Evolutionary conservation across 2,888 invertebrate species (phyloP), one percentile per base, ranked within the genome.

Genomic region (Xestia rhomboidea): DNA sequence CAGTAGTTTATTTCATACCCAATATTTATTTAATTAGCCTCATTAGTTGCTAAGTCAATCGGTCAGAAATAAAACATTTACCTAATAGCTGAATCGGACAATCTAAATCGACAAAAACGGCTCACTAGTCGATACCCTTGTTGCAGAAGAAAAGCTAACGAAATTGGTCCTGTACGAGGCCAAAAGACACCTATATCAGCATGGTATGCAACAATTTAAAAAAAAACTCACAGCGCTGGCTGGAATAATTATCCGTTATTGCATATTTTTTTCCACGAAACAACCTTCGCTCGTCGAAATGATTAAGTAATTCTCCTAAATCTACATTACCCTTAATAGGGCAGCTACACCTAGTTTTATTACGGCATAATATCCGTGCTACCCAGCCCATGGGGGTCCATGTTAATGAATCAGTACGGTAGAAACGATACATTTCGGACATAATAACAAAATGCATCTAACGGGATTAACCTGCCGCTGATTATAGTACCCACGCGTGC

Each of bases 381-480:
- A 73, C 73, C 76, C 49, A 72, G 30, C 79, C 77, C 68, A 13
- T 62, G n/a, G 66, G 54, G 60, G 68, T 30, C 80, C 78, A 73
- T 77, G 74, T 80, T 84, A 85, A 87, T 87, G 81, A 87, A 79
- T 74, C 77, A 85, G 77, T 11, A 77, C 60, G 73, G 49, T 72
- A 78, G 63, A 69, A 85, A 69, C 76, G 74, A 81, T 81, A 81
- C 71, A 78, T 75, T 74, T 78, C 68, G 38, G 54, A 60, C 69
- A 66, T 75, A 79, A 76, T 74, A 82, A 77, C 77, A 80, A 86
- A 88, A 86, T 87, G 88, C 74, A 82, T 70, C 71, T 87, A 87
- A 88, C 83, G 72, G 84, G 85, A 89, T 89, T 88, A 88, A 7
- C 81, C 83, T 77, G 87, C 87, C 89, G 85, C 87, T 88, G 88